Evolutionary conservation across 2,113 vertebrate species (phyloP), one percentile per base, ranked within the genome.

Genomic region (Larimichthys crocea): DNA sequence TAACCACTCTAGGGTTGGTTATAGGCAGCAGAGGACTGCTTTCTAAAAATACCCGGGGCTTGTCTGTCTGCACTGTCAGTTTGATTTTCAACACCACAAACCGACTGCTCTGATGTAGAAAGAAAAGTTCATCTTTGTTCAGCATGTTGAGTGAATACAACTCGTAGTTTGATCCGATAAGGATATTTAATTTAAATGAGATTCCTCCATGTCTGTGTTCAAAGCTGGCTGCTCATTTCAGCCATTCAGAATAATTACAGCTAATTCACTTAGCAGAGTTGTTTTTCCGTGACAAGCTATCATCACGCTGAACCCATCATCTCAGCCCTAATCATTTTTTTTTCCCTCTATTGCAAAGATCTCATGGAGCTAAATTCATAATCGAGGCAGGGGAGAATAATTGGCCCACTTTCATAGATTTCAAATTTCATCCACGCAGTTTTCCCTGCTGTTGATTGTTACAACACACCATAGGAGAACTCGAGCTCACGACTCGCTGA

Each of bases 181-280:
- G 46, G 60, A 56, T 4, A 22, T 81, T 87, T 85, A 1, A 50
- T 70, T 50, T 52, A 10, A 80, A 65, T 52, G 20, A 67, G 24
- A 65, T 77, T 62, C 22, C 12, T 84, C 64, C 24, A 10, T 42
- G 24, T 68, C 52, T 72, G 24, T 62, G 61, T 40, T 63, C 59
- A 50, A 57, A 76, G 67, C 70, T 24, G 63, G 59, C 69, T 40
- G 67, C 55, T 84, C 68, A 56, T 90, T 88, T 80, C 68, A 78
- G 40, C 72, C 73, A 66, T 48, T 74, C 55, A 82, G 60, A 80
- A 52, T 89, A 90, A 91, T 89, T 86, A 77, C 64, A 85, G 70
- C 76, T 84, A 87, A 83, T 87, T 70, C 64, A 76, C 55, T 91
- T 78, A 85, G 70, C 79, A 56, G 60, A 80, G 60, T 49, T 64